Evolutionary conservation across 2,797 vertebrate species (phyloP), one percentile per base, ranked within the genome.

Genomic region (Schizopygopsis malacanthus): DNA sequence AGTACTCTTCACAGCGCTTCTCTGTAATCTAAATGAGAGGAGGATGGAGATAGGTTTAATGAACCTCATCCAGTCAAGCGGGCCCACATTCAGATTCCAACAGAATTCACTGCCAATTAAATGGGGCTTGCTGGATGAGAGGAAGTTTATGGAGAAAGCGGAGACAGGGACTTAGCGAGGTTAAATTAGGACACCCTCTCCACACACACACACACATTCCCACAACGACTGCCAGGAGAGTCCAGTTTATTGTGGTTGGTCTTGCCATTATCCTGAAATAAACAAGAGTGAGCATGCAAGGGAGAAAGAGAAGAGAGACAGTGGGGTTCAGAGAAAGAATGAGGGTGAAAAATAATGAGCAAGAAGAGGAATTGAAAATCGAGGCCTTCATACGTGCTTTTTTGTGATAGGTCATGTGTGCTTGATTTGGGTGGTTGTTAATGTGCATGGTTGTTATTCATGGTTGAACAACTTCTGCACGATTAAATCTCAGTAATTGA

Each of bases 251-350:
- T 79, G 39, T 41, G 80, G 82, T 86, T 65, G 50, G 39, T 85
- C 39, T 70, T 54, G 47, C 85, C 82, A 87, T 71, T 79, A 85
- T 86, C 61, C 72, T 77, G 33, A 86, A 85, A 81, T 85, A 76
- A 86, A 87, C 69, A 79, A 78, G 71, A 83, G 37, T 4, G 37
- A 39, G 73, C 25, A 37, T 77, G 33, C 61, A 54, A 71, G 20
- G 28, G 43, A 59, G 28, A 63, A 50, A 41, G 20, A 56, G 28
- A 47, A 41, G 50, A 41, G 45, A 84, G 75, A 18, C 72, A n/a
- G 33, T 15, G 33, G 28, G 69, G 50, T 54, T 18, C 33, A 28
- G 37, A 80, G 73, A 39, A 54, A 33, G 56, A 70, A 65, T 8
- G 45, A 25, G 52, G 71, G 28, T 54, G 4, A 22, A 61, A 88